phyloP scores from a whole-genome alignment of 2,113 vertebrate species.

The Ciconia boyciana region DNA sequence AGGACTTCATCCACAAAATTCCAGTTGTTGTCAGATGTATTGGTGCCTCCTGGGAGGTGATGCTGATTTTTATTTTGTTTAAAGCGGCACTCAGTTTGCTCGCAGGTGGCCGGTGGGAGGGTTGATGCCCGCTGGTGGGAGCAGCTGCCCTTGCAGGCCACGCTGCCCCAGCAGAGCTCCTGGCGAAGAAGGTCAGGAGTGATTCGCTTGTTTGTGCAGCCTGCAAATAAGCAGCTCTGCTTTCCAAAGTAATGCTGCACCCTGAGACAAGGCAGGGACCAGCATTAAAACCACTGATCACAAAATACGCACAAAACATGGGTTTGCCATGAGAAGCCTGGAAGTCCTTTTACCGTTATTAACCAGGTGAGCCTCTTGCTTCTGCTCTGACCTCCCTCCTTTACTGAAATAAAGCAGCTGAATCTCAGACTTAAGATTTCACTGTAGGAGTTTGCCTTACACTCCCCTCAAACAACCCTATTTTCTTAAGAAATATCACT shows the following conservation, averaged over 20 bases:
- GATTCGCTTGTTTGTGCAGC: background rate
- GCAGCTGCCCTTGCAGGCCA: background rate
- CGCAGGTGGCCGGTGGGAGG: background rate
- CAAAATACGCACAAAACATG: background rate
- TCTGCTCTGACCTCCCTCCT: background rate
- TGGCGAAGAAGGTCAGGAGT: background rate
- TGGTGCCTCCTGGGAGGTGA: background rate
- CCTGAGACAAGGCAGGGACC: background rate
- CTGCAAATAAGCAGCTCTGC: background rate
- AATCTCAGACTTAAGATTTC: background rate
- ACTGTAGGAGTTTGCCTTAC: background rate
- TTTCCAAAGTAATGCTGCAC: background rate
- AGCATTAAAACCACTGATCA: background rate
- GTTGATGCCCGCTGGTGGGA: background rate
- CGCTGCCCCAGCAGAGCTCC: background rate
- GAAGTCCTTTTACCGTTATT: background rate
- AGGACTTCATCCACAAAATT: background rate
- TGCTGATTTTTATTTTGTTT: background rate
- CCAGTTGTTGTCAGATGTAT: background rate
- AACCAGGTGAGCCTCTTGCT: background rate
- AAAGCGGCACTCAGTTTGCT: fast-evolving
- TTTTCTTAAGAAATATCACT: background rate
- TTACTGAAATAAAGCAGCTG: background rate
- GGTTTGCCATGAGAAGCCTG: background rate
- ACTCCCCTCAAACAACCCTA: background rate